phyloP scores from a whole-genome alignment of 2,797 vertebrate species.

The Mormyrus hasselquistii region DNA sequence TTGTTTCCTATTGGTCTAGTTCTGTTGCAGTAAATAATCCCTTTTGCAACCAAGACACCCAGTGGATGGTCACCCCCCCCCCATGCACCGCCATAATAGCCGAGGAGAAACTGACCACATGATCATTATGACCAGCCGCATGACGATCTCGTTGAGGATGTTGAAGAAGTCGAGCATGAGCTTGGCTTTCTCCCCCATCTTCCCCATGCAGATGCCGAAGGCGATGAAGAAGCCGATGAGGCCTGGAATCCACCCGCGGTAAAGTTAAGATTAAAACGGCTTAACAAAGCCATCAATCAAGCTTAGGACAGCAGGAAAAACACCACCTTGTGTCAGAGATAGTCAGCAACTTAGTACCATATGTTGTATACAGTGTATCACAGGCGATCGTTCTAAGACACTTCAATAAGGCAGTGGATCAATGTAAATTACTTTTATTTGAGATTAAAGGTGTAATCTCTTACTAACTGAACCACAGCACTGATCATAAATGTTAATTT shows the following conservation, averaged over 20 bases:
- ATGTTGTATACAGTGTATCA: neutral
- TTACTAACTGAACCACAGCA: neutral
- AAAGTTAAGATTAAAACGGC: neutral
- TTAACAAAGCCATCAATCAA: neutral
- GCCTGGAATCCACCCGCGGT: constrained; percentile 63
- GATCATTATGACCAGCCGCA: constrained; percentile 96
- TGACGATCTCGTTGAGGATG: constrained; percentile 98
- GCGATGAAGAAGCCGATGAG: constrained; percentile 99
- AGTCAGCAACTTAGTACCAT: neutral
- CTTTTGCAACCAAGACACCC: neutral
- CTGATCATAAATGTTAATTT: neutral
- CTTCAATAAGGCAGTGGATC: neutral
- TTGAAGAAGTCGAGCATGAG: constrained; percentile 99
- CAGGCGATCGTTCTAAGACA: neutral
- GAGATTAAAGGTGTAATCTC: neutral
- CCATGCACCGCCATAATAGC: neutral
- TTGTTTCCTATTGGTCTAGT: neutral
- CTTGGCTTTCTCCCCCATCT: constrained; percentile 96
- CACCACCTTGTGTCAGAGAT: neutral
- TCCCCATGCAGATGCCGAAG: constrained; percentile 97
- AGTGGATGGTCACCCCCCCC: neutral
- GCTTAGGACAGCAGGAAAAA: neutral
- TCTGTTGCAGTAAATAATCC: neutral
- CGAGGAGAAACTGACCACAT: constrained; percentile 83
- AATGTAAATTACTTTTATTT: neutral